Evolutionary conservation across 53 echinoderm and acorn worm species (phyloP), one percentile per base, ranked within the genome.

Genomic region (Actinopyga echinites): DNA sequence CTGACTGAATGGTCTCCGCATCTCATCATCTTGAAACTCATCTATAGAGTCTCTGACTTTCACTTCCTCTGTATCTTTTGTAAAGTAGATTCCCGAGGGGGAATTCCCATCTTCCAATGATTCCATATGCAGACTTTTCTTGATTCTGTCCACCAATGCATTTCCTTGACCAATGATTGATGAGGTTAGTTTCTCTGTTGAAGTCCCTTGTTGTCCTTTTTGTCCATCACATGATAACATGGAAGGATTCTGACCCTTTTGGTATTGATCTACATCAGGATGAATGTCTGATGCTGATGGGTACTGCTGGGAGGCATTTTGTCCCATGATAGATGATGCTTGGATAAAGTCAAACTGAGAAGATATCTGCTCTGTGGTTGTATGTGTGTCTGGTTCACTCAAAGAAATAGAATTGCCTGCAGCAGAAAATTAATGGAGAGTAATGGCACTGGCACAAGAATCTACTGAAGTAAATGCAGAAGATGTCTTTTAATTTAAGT

Each of bases 61-160:
- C 12, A 55, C 19, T 28, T 56, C 56, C 33, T 55, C 57, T 29
- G 56, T 5, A 31, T 77, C 54, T 29, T 77, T 53, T 24, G 21
- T 9, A 49, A 49, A 15, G 17, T 49, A 49, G 35, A 77, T 77
- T 21, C 45, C 19, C 13, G 54, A 77, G 1, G 77, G 32, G 20
- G 59, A 62, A 22, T 5, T 4, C 8, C 37, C 62, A 34, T 75
- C 54, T 13, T 30, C 55, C 3, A 32, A 23, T 5, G 61, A 36
- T 33, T 59, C 80, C 23, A 62, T 61, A 23, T 62, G 80, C 34
- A 80, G 35, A 30, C 62, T 61, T 61, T 56, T 59, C 42, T 80
- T 80, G 37, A 80, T 80, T 60, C 61, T 59, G n/a, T 80, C 80
- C 10, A 80, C 80, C 61, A 80, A 61, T 29, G 62, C 62, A 40